Evolutionary conservation across 1,140 invertebrate species (phyloP).

Genomic region (Drusus annulatus): DNA sequence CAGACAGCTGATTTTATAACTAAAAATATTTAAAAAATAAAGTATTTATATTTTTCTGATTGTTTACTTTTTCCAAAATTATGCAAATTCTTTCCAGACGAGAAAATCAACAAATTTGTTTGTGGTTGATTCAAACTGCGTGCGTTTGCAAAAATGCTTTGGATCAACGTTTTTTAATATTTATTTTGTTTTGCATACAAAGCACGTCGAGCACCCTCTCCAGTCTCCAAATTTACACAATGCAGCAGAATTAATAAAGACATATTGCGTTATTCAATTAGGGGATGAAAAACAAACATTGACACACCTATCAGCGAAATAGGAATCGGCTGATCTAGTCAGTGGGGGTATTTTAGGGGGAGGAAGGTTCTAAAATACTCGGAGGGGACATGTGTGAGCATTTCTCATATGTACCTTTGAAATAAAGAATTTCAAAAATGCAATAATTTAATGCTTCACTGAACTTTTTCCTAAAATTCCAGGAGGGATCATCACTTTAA

Average conservation of each 20-base stretch:
- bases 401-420: too few relatives aligned
- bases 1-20: too few relatives aligned
- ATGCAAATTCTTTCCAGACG: too few relatives aligned
- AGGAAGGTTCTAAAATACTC: background rate
- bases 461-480: too few relatives aligned
- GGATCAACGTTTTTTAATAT: slow-evolving; percentile 11
- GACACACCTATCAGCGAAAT: slow-evolving; percentile 28
- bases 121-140: background rate
- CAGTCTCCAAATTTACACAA: background rate
- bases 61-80: too few relatives aligned
- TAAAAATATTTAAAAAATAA: too few relatives aligned
- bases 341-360: background rate
- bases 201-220: background rate
- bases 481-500: too few relatives aligned
- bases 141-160: background rate
- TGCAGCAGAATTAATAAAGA: slow-evolving; percentile 33
- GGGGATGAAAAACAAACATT: slow-evolving; percentile 45
- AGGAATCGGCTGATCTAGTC: slow-evolving; percentile 26
- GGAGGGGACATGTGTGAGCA: background rate
- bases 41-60: too few relatives aligned
- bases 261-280: slow-evolving; percentile 43
- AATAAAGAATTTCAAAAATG: too few relatives aligned
- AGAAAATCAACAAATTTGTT: too few relatives aligned
- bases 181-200: slow-evolving; percentile 12
- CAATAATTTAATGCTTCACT: too few relatives aligned